These are phyloP conservation scores for Actias luna DNA, from an alignment of 2,888 invertebrate species.

Conservation along the genomic window DNA sequence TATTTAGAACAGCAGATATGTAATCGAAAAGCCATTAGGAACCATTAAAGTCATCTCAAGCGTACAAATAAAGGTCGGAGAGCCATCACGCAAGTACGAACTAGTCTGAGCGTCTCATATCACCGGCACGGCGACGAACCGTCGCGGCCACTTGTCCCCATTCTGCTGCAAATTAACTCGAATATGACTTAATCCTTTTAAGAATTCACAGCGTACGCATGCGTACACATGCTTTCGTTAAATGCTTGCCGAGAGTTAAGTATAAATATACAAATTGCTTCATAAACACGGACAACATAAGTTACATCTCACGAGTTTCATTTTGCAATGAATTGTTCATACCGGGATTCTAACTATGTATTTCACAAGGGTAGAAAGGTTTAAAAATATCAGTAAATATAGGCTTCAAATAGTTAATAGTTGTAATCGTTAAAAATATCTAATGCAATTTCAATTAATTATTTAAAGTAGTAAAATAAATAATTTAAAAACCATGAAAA, in stretches of 20 bases:
- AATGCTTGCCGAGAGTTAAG: not conserved
- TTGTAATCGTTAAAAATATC: no score
- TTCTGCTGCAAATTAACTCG: conserved; percentile 67
- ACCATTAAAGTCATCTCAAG: conserved; percentile 21
- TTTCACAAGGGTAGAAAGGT: no score
- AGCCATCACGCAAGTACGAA: conserved; percentile 5
- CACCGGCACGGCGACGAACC: conserved; percentile 56
- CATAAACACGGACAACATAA: not conserved
- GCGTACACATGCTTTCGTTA: conserved; percentile 20
- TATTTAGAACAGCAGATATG: conserved; percentile 16
- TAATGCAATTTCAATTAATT: no score
- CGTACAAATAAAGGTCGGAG: conserved; percentile 1
- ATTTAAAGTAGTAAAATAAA: no score
- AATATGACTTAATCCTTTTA: conserved; percentile 73
- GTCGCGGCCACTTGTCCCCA: conserved; percentile 66
- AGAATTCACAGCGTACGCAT: conserved; percentile 46
- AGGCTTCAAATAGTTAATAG: no score
- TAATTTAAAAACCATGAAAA: no score
- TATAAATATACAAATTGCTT: not conserved
- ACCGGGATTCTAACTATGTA: no score
- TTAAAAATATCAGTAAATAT: no score
- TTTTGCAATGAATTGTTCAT: not conserved
- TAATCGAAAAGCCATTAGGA: conserved; percentile 23
- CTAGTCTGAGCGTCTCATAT: conserved; percentile 3
- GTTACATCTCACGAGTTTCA: not conserved